Conservation (phyloP, 2,888 invertebrate species). For the Xiphydria camelus region DNA sequence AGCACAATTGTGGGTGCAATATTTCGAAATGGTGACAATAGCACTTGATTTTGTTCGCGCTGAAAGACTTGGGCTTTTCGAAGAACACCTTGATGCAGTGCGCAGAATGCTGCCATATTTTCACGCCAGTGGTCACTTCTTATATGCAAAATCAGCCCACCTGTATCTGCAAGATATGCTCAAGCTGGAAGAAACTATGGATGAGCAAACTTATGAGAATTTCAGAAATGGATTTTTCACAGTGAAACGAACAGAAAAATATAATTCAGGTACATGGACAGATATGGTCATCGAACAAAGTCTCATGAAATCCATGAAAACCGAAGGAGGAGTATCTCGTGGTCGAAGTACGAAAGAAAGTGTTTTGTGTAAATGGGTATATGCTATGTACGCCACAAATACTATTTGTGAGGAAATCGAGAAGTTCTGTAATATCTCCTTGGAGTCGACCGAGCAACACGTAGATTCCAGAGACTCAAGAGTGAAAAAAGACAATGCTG, state of each 20-base stretch:
- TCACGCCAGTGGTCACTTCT: constrained; percentile 27
- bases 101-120: constrained; percentile 47
- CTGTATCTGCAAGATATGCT: constrained; percentile 20
- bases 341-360: no score
- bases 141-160: no score
- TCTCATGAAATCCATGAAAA: constrained; percentile 23
- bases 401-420: no score
- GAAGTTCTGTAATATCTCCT: constrained; percentile 35
- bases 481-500: constrained; percentile 29
- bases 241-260: no score
- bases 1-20: constrained; percentile 46
- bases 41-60: constrained; percentile 32
- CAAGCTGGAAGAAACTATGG: constrained; percentile 16
- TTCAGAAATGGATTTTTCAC: no score
- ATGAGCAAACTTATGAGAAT: constrained; percentile 31
- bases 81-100: constrained; percentile 39
- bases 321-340: constrained; percentile 34
- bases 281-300: constrained; percentile 40
- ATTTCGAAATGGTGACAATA: constrained; percentile 43
- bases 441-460: constrained; percentile 30
- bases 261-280: constrained; percentile 51
- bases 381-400: constrained; percentile 36
- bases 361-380: constrained; percentile 37
- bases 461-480: constrained; percentile 31
- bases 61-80: constrained; percentile 27